Percentiles rank a stretch among this genome's conserved stretches.
Conservation (phyloP, 2,888 invertebrate species). For the Pristionchus arcanus region DNA sequence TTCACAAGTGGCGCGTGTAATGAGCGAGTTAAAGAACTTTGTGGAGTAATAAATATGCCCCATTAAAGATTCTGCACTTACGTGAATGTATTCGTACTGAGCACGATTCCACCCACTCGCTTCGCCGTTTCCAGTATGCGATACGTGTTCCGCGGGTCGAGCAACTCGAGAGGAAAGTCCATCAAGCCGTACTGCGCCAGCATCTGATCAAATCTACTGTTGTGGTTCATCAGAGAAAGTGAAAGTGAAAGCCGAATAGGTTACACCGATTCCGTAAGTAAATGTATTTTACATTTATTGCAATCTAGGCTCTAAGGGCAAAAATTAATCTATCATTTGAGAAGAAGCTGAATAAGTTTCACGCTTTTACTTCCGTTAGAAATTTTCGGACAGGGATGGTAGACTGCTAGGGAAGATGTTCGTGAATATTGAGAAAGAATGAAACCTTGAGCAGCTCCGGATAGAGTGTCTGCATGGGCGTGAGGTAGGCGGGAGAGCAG, state of each 20-base stretch:
- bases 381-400: too few relatives aligned
- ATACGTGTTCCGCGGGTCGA: neutral
- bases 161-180: constrained; percentile 16
- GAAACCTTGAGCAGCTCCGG: constrained; percentile 34
- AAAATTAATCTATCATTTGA: too few relatives aligned
- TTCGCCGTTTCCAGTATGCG: neutral
- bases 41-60: neutral
- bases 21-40: too few relatives aligned
- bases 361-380: too few relatives aligned
- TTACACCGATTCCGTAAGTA: neutral
- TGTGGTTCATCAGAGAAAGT: neutral
- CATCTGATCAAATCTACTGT: neutral
- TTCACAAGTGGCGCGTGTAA: too few relatives aligned
- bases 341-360: too few relatives aligned
- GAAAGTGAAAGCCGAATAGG: too few relatives aligned
- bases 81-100: neutral
- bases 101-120: neutral
- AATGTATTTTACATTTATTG: too few relatives aligned
- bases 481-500: constrained; percentile 35
- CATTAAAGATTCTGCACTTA: neutral
- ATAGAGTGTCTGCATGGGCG: neutral
- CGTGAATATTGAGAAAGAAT: neutral
- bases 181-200: constrained; percentile 13
- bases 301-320: too few relatives aligned
- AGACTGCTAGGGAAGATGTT: too few relatives aligned